Base-by-base conservation (phyloP, 2,113 vertebrate species). In the Nicator chloris region DNA sequence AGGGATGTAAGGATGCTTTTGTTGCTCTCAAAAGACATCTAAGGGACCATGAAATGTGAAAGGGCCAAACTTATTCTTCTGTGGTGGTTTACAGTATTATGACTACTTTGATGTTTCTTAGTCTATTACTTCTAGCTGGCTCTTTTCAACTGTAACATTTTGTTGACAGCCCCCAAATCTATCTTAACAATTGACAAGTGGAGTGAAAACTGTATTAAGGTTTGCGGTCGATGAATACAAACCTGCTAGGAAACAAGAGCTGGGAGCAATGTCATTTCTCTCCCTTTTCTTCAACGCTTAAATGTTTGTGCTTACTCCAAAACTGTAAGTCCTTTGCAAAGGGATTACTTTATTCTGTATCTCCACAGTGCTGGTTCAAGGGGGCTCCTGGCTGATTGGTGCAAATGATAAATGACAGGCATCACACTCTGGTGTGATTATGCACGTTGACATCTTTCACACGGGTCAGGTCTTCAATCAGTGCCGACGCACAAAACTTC, bases 201-300 rank as follows among this genome's bases (percentile, higher is more conserved):
- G 64, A 95, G 56, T 93, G 82, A 96, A 94, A 95, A 93, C 82
- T 83, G 75, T 82, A 71, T 90, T 94, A 95, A 93, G 54, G 59
- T 63, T 85, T 0, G 2, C 0, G 1, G 56, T 68, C 7, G 5
- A 93, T 90, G 75, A 95, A 63, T 88, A 83, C 30, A 77, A 64
- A 75, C 47, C 87, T 81, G 93, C 64, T 82, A 82, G 75, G 85
- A 86, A 92, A 78, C 20, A 66, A 83, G 88, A 31, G 35, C 82
- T 80, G 44, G 47, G 49, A 96, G 44, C 63, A 94, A 47, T 51
- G 33, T 30, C 1, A 68, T 90, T 94, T 82, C 18, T 83, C 44
- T 92, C 77, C 47, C 13, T 91, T 96, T 68, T 49, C 40, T 84
- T 69, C 35, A 35, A 85, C 47, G 33, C 30, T 79, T 69, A 39